Base-by-base conservation (phyloP, 2,113 vertebrate genomes). In the Acanthochromis polyacanthus region DNA sequence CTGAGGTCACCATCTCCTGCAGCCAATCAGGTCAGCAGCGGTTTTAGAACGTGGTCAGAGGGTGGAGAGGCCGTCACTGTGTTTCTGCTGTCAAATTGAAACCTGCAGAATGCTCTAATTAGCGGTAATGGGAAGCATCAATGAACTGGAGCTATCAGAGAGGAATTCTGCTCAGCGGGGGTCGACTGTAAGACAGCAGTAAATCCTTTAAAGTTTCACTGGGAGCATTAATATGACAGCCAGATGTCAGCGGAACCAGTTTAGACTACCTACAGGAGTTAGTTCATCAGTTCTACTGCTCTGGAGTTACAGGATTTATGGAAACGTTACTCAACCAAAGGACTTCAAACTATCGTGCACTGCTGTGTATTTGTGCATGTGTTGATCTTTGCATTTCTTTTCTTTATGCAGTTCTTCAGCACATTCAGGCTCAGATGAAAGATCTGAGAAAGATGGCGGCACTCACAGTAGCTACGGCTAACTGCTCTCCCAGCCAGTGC, bases 91-190 rank as follows among this genome's bases (percentile, higher is more conserved):
- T 66, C 50, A 67, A 68, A 86, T 62, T 88, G 32, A 81, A 90
- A 92, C 86, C 75, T 73, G 12, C 32, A 64, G 88, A 91, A 92
- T 90, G 87, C 83, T 80, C 63, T 92, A 92, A 90, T 92, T 91
- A 90, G 86, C 48, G 70, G 88, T 86, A 83, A 28, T 70, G 71
- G 63, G 36, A 75, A 83, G 83, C 81, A 69, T 76, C 84, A 82
- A 91, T 73, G 79, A 84, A 91, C 76, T 62, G 62, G 89, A 81
- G 83, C 32, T 72, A 87, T 79, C 70, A 81, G 71, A 17, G 10
- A 85, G 78, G 90, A 87, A 79, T 86, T 80, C 69, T 81, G 74
- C 81, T 88, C 75, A 46, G 60, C 78, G 50, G 85, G 90, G 88
- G 14, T 14, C 23, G 68, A 64, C 86, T 53, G 75, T 32, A 48